phyloP scores from a whole-genome alignment of 2,113 vertebrate genomes.

The Cranoglanis bouderius region DNA sequence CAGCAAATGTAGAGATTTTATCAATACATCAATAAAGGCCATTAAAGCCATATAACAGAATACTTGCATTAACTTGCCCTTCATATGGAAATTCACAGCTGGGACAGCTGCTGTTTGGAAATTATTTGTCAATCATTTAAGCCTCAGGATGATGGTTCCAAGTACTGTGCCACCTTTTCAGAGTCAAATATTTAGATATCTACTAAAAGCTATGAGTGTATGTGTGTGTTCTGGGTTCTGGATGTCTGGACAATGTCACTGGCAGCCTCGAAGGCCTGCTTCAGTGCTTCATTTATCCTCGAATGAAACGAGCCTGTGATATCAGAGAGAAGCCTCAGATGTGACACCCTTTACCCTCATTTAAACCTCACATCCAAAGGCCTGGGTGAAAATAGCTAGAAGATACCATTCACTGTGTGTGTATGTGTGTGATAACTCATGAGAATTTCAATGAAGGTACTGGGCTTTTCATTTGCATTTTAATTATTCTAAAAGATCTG shows the following conservation, averaged over 20 bases:
- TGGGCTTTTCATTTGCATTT: constrained; percentile 45
- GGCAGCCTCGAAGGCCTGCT: constrained; percentile 14
- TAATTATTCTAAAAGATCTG: constrained; percentile 53
- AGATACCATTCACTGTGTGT: constrained; percentile 26
- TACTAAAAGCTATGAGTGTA: background rate
- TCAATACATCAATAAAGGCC: background rate
- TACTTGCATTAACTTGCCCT: background rate
- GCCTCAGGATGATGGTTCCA: background rate
- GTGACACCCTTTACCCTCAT: background rate
- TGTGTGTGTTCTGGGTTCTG: background rate
- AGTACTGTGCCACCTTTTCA: background rate
- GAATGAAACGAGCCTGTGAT: constrained; percentile 8
- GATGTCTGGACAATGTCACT: constrained; percentile 14
- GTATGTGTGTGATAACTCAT: constrained; percentile 36
- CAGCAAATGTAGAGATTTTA: background rate
- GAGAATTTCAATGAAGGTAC: constrained; percentile 45
- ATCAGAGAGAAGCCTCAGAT: constrained; percentile 1
- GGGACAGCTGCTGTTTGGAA: background rate
- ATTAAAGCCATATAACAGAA: background rate
- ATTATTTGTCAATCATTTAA: background rate
- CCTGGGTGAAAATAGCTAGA: background rate
- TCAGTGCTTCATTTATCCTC: constrained; percentile 18
- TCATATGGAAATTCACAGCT: constrained; percentile 1
- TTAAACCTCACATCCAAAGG: background rate
- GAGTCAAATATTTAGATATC: constrained; percentile 7